Base-by-base conservation (phyloP, 2,113 vertebrate genomes). In the Bos indicus region DNA sequence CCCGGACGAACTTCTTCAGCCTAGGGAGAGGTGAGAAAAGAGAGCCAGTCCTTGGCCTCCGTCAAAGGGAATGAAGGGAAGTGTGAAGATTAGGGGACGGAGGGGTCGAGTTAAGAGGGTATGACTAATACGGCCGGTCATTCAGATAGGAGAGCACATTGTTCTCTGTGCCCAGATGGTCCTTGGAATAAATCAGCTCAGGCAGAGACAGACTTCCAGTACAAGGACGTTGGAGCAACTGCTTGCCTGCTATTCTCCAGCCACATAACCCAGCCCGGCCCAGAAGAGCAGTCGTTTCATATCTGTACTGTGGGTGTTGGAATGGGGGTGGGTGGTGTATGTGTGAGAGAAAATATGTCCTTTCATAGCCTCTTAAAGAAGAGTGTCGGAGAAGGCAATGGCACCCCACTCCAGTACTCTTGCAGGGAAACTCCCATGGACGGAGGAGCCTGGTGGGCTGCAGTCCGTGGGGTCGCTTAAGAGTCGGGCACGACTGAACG, bases 81-180 rank as follows among this genome's bases (percentile, higher is more conserved):
- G 94, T 97, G 98, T 98, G 98, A 99, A 98, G 98, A 99, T 98
- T 97, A 99, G 98, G 95, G 98, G 98, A 98, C 51, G 67, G 74
- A 93, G 91, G 81, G 99, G 99, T 99, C 98, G 95, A 98, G 98
- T 95, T 97, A 98, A 98, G 98, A 99, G 99, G 98, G 99, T 99
- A 99, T 99, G 99, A 99, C 99, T 99, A 99, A 99, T 99, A 98
- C 90, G 96, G 97, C 96, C 46, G 98, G 98, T 99, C 99, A 99
- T 98, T 98, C 98, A 99, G 98, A 99, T 97, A 97, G 90, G 97
- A 98, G 98, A 98, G 98, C 97, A 86, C 98, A 98, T 99, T 99
- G 99, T 99, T 99, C 98, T 98, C 98, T 95, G 97, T 97, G 98
- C 99, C 99, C 98, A 98, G 99, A 99, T 99, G 99, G 99, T 98